Conservation (phyloP, 2,888 invertebrate species). For the Drosophila mimica region DNA sequence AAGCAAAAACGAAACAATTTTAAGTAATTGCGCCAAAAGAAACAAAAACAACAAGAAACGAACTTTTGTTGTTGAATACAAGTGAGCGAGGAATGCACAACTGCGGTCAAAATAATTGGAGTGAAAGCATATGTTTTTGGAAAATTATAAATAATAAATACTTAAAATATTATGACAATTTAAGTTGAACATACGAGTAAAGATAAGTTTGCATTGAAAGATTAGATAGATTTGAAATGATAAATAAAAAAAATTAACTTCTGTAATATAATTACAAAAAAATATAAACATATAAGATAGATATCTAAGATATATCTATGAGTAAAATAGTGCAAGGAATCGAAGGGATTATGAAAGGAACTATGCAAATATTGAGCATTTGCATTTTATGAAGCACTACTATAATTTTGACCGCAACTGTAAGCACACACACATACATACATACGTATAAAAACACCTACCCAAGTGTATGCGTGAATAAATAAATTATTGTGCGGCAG, state of each 20-base stretch:
- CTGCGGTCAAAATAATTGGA: neutral
- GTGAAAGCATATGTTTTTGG: no score
- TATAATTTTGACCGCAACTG: constrained; percentile 21
- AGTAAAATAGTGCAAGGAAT: neutral
- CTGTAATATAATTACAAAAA: neutral
- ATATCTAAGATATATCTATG: neutral
- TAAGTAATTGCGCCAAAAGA: constrained; percentile 62
- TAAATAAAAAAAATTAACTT: neutral
- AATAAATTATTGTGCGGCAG: constrained; percentile 43
- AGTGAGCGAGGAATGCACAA: neutral
- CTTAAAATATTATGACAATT: neutral
- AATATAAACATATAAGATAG: no score
- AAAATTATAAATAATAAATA: neutral
- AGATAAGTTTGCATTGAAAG: no score
- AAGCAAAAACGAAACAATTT: constrained; percentile 44
- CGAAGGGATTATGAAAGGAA: neutral
- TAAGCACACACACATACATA: constrained; percentile 16
- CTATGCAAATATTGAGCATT: neutral
- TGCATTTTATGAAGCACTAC: neutral
- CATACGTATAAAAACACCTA: constrained; percentile 3
- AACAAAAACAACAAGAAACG: constrained; percentile 15
- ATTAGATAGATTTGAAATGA: no score
- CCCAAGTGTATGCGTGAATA: constrained; percentile 21
- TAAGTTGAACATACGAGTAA: neutral
- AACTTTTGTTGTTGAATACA: neutral